Percentiles rank a stretch among this genome's conserved stretches.
Conservation (phyloP, 2,888 invertebrate species). For the Dysmachus trigonus region DNA sequence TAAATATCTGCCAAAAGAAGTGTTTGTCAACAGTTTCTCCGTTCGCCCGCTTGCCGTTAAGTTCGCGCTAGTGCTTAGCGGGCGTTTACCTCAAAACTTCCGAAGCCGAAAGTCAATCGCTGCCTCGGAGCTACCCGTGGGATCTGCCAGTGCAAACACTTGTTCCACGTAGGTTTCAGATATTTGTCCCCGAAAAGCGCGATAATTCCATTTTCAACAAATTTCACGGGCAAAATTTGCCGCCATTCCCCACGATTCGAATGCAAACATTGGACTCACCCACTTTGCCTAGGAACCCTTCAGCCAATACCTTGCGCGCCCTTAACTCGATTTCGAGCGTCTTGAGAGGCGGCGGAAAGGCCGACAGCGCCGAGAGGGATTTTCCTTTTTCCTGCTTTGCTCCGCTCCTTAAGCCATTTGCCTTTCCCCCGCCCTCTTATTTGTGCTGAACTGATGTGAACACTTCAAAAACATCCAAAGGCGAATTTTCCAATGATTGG, state of each 20-base stretch:
- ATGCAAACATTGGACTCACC: conserved; percentile 38
- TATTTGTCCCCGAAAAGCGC: conserved; percentile 40
- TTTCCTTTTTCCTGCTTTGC: conserved; percentile 30
- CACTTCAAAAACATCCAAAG: conserved; percentile 42
- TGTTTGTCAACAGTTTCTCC: conserved; percentile 34
- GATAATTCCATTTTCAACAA: conserved; percentile 41
- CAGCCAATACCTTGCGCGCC: conserved; percentile 7
- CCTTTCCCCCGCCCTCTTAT: background rate
- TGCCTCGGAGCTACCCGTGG: conserved; percentile 22
- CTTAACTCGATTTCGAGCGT: conserved; percentile 26
- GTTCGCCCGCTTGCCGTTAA: background rate
- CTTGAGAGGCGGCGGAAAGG: background rate
- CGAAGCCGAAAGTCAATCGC: conserved; percentile 37
- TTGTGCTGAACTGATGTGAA: conserved; percentile 4
- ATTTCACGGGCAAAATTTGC: conserved; percentile 39
- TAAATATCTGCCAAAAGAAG: conserved; percentile 37
- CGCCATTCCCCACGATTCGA: conserved; percentile 19
- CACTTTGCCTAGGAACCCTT: conserved; percentile 24
- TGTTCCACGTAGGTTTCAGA: conserved; percentile 37
- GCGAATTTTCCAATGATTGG: conserved; percentile 38
- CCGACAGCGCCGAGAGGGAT: conserved; percentile 11
- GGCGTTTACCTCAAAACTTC: conserved; percentile 38
- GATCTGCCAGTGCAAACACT: conserved; percentile 38
- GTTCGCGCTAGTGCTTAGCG: background rate
- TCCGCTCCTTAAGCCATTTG: background rate